These are phyloP conservation scores for Telmatochromis sp. DNA, from an alignment of 2,113 vertebrate species.

Conservation along the genomic window DNA sequence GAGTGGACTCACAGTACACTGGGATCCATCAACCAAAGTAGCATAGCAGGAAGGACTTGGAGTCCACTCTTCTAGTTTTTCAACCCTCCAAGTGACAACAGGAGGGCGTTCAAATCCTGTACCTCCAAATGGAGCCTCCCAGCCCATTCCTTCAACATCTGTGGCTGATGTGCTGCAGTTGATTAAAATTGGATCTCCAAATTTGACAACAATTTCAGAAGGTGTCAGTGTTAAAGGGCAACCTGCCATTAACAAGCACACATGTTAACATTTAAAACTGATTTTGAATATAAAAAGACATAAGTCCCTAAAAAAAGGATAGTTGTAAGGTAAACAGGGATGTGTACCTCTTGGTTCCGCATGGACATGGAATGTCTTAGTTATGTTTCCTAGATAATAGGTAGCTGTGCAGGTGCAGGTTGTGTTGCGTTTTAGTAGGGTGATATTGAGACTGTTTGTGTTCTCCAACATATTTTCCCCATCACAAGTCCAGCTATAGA, in stretches of 20 bases:
- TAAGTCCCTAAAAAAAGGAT: neutral
- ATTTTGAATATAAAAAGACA: neutral
- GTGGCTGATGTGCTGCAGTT: conserved; percentile 16
- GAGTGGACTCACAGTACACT: accelerated
- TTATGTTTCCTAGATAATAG: neutral
- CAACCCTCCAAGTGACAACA: neutral
- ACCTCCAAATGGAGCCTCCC: neutral
- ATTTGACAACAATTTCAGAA: conserved; percentile 8
- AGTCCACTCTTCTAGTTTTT: neutral
- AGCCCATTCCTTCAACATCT: neutral
- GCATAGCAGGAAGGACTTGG: neutral
- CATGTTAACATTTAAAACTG: neutral
- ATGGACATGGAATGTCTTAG: neutral
- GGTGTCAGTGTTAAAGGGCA: neutral
- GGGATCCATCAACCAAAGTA: neutral
- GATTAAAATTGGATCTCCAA: neutral
- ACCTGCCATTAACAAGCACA: neutral
- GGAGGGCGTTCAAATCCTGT: accelerated
- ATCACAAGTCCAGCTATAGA: neutral
- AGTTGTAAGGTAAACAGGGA: neutral
- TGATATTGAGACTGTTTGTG: neutral
- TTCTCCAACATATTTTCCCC: neutral
- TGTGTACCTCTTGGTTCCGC: neutral
- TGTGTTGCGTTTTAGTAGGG: neutral
- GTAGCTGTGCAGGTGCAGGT: neutral